Conservation (phyloP, 1,140 invertebrate species). For the Acarapis woodi region DNA sequence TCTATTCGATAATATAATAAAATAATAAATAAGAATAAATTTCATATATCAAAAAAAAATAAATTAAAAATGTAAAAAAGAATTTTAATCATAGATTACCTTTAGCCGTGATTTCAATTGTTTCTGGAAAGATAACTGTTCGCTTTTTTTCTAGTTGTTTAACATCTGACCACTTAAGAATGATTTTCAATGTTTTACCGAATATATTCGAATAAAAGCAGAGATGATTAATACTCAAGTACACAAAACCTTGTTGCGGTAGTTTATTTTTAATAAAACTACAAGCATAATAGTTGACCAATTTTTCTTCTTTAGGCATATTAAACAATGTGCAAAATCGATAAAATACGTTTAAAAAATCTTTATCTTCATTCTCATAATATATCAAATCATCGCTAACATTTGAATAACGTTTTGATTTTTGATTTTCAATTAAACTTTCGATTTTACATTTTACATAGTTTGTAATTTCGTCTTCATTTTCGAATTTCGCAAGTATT, state of each 20-base stretch:
- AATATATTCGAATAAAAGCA: slow-evolving; percentile 87
- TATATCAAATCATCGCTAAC: slow-evolving; percentile 1
- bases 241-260: slow-evolving; percentile 79
- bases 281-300: slow-evolving; percentile 52
- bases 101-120: slow-evolving; percentile 49
- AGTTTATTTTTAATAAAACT: slow-evolving; percentile 76
- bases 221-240: slow-evolving; percentile 74
- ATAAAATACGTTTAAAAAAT: no score
- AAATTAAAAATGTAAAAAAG: no score
- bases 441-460: slow-evolving; percentile 91
- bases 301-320: slow-evolving; percentile 68
- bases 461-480: slow-evolving; percentile 69
- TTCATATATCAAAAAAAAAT: no score
- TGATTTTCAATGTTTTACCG: slow-evolving; percentile 44
- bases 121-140: slow-evolving; percentile 41
- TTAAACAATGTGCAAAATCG: slow-evolving; percentile 62
- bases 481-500: slow-evolving; percentile 53
- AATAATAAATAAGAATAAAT: no score
- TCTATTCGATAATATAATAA: no score
- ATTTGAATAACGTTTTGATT: slow-evolving; percentile 8
- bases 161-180: slow-evolving; percentile 35
- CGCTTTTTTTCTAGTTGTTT: slow-evolving; percentile 20
- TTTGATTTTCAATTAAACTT: slow-evolving; percentile 37
- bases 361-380: not conserved
- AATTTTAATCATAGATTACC: no score